phyloP scores from a whole-genome alignment of 2,888 invertebrate species.

The Willowsia nigromaculata region DNA sequence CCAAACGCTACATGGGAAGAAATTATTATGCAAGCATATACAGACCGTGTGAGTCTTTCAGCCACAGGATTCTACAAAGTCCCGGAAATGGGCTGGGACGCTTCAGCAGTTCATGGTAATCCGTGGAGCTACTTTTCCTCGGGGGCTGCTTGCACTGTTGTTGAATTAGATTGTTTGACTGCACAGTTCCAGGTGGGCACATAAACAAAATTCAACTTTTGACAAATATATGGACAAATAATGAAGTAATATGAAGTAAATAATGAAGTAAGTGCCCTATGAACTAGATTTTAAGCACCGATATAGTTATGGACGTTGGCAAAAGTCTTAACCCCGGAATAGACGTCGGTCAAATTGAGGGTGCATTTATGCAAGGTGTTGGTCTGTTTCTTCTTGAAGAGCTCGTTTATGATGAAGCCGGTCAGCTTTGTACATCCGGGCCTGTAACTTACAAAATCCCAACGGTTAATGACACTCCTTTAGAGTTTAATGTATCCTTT shows the following conservation, averaged over 20 bases:
- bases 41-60: conserved; percentile 88
- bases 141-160: conserved; percentile 92
- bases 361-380: conserved; percentile 96
- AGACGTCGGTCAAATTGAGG: conserved; percentile 91
- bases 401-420: conserved; percentile 90
- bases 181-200: conserved; percentile 93
- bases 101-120: conserved; percentile 56
- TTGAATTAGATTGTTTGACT: conserved; percentile 96
- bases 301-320: conserved; percentile 98
- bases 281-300: conserved; percentile 88
- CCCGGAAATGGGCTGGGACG: conserved; percentile 76
- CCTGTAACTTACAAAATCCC: conserved; percentile 97
- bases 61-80: conserved; percentile 88
- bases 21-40: conserved; percentile 89
- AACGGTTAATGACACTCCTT: conserved; percentile 93
- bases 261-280: no score
- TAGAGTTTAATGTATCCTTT: conserved; percentile 94
- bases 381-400: conserved; percentile 96
- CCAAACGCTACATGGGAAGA: conserved; percentile 91
- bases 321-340: conserved; percentile 97
- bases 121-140: conserved; percentile 91
- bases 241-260: no score
- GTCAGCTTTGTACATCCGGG: conserved; percentile 90
- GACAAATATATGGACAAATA: no score
- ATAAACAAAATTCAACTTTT: no score